Base-by-base conservation (phyloP, 2,113 vertebrate genomes). In the Centrocercus urophasianus region DNA sequence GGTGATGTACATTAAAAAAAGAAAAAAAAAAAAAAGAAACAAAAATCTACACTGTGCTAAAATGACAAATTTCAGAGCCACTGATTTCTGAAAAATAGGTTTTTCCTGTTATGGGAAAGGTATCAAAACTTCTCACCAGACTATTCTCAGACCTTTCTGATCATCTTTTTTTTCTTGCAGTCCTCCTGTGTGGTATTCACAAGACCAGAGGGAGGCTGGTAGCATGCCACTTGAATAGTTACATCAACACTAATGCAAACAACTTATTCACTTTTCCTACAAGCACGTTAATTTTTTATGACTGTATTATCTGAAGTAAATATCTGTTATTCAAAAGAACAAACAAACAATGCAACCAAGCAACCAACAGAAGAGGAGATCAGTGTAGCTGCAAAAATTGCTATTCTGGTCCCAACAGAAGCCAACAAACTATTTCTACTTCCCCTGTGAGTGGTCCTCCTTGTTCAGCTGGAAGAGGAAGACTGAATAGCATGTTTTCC, bases 21-120 rank as follows among this genome's bases (percentile, higher is more conserved):
- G 54, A 43, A 1, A 0, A 3, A 57, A 20, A 28, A 6, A 5
- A 40, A 6, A 4, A 42, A 24, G 8, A 45, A 60, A 60, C 0
- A 2, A 30, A 32, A n/a, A 57, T 2, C 13, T 13, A 14, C 11
- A 14, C 25, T 38, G 3, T 19, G 6, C 14, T 82, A 59, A 54
- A 12, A 5, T 48, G 67, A 43, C 13, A 57, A 87, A 74, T 8
- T 13, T 38, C n/a, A 56, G 11, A n/a, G 24, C 4, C 5, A 16
- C 10, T n/a, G 18, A 40, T 90, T 64, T 32, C 22, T 24, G 19
- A 34, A 48, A 88, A 32, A 6, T 12, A 76, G 19, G 3, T 50
- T 72, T 20, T 59, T 15, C 17, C 61, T 43, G 3, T 42, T 73
- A 21, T 80, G 74, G 28, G 14, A 43, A 66, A 91, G 50, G 10